phyloP scores from a whole-genome alignment of 1,140 invertebrate genomes.

The Pseudomyrmex cubaensis region DNA sequence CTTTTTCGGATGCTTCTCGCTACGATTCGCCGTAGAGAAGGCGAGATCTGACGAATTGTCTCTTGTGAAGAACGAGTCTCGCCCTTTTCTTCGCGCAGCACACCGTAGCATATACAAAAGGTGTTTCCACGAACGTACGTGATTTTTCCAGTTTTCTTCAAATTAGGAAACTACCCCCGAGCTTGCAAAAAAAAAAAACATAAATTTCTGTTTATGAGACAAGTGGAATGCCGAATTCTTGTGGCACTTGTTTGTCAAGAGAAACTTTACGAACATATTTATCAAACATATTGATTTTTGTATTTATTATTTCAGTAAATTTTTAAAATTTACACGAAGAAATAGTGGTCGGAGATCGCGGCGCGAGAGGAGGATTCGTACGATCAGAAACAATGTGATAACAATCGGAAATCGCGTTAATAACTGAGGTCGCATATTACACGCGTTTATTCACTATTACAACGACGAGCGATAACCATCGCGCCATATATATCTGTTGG shows the following conservation, averaged over 20 bases:
- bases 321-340: background rate
- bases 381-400: background rate
- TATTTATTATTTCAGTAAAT: background rate
- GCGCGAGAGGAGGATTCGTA: background rate
- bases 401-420: conserved; percentile 29
- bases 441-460: conserved; percentile 10
- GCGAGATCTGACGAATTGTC: conserved; percentile 41
- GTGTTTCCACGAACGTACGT: conserved; percentile 20
- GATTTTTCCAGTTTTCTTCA: background rate
- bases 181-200: background rate
- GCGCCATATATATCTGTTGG: conserved; percentile 11
- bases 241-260: too few relatives aligned
- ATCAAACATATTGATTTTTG: background rate
- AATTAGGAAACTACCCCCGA: background rate
- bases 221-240: background rate
- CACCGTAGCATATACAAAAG: background rate
- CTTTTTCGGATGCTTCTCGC: conserved; percentile 70
- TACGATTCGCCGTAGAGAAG: conserved; percentile 36
- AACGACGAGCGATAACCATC: conserved; percentile 31
- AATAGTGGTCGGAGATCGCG: too few relatives aligned
- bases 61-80: background rate
- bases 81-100: background rate
- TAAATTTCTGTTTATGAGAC: background rate
- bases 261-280: too few relatives aligned
- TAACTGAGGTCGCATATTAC: conserved; percentile 3